phyloP scores from a whole-genome alignment of 2,888 invertebrate genomes.

The Mimumesa dahlbomi region DNA sequence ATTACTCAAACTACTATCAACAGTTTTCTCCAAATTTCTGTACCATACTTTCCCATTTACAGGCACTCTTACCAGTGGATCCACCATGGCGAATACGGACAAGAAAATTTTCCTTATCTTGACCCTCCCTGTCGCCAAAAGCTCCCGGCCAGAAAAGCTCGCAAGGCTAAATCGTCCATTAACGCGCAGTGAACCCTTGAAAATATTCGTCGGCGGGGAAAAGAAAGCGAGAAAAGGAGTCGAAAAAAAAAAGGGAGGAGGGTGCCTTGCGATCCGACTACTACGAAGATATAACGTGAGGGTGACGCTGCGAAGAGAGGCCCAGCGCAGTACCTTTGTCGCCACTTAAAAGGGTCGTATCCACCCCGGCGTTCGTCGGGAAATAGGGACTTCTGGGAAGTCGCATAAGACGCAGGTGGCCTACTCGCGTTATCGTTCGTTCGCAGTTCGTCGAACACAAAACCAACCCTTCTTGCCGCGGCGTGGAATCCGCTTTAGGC shows the following conservation, averaged over 20 bases:
- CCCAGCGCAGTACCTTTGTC: slow-evolving; percentile 43
- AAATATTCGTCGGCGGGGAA: slow-evolving; percentile 48
- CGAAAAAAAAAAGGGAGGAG: slow-evolving; percentile 9
- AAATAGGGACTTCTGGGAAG: slow-evolving; percentile 44
- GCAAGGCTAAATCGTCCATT: slow-evolving; percentile 52
- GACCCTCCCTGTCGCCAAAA: neutral
- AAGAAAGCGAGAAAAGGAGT: slow-evolving; percentile 23
- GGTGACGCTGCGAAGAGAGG: slow-evolving; percentile 20
- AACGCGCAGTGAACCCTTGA: slow-evolving; percentile 47
- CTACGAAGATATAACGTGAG: slow-evolving; percentile 47
- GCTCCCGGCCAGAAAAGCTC: slow-evolving; percentile 25
- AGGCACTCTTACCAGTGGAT: no score
- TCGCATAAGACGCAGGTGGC: slow-evolving; percentile 45
- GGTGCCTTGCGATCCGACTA: slow-evolving; percentile 37
- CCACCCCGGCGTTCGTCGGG: slow-evolving; percentile 15
- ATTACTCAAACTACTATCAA: no score
- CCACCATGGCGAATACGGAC: no score
- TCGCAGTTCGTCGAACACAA: slow-evolving; percentile 58
- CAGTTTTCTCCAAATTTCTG: no score
- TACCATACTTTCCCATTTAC: no score
- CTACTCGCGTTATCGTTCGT: slow-evolving; percentile 54
- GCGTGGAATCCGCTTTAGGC: slow-evolving; percentile 39
- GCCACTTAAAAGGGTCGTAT: slow-evolving; percentile 46
- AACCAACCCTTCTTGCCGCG: slow-evolving; percentile 36
- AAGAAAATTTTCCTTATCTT: slow-evolving; percentile 17